Percentiles rank a stretch among this genome's conserved stretches.
phyloP scores from a whole-genome alignment of 2,797 vertebrate genomes.

The Spinibarbus caldwelli region DNA sequence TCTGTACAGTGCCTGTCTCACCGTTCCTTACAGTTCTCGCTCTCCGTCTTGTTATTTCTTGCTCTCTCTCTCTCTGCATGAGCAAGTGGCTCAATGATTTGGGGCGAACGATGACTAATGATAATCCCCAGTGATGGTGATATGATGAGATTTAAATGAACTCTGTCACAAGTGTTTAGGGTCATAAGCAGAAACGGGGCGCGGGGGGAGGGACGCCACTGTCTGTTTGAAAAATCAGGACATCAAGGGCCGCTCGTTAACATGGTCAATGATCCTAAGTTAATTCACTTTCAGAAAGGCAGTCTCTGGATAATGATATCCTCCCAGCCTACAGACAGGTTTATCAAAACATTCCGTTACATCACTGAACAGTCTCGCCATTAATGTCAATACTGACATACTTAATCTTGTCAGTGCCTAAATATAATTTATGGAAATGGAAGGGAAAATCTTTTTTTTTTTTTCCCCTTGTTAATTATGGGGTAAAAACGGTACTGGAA shows the following conservation, averaged over 20 bases:
- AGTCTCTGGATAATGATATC: constrained; percentile 56
- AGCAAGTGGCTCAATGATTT: constrained; percentile 49
- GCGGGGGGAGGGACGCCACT: constrained; percentile 12
- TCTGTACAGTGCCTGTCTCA: constrained; percentile 19
- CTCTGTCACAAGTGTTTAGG: constrained; percentile 57
- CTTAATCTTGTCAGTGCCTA: constrained; percentile 49
- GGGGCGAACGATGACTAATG: constrained; percentile 56
- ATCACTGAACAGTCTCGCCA: constrained; percentile 45
- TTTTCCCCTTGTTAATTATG: constrained; percentile 45
- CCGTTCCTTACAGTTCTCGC: constrained; percentile 19
- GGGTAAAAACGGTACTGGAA: constrained; percentile 47
- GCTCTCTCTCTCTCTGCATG: constrained; percentile 16
- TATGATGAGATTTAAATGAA: constrained; percentile 60
- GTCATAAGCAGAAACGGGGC: constrained; percentile 44
- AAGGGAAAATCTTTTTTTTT: constrained; percentile 27
- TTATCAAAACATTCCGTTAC: constrained; percentile 58
- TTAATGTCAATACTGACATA: constrained; percentile 57
- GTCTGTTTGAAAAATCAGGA: constrained; percentile 57
- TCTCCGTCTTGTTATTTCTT: constrained; percentile 8
- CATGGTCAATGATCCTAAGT: constrained; percentile 59
- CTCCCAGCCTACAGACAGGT: constrained; percentile 52
- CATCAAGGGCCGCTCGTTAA: constrained; percentile 58
- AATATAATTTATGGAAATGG: constrained; percentile 55
- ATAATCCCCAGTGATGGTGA: constrained; percentile 56
- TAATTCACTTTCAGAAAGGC: constrained; percentile 60